Evolutionary conservation across 2,797 vertebrate species (phyloP), one percentile per base, ranked within the genome.

Genomic region (Alfaro cultratus): DNA sequence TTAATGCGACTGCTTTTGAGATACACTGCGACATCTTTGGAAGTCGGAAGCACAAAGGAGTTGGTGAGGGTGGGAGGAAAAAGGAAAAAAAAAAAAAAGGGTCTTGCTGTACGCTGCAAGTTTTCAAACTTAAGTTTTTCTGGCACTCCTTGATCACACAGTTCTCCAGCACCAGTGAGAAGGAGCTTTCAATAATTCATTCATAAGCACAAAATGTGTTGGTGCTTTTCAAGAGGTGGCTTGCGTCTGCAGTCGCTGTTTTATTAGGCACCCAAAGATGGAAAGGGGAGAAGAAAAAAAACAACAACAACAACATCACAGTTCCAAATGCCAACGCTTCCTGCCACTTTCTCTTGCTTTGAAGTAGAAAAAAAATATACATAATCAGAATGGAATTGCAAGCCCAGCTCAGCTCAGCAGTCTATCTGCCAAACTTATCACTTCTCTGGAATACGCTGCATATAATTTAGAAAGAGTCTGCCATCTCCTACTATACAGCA

Each of bases 151-250:
- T 91, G 88, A 92, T 91, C 86, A 87, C 43, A 62, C 80, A 78
- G 67, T 86, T 85, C 74, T 83, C 46, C 64, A 13, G 83, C 79
- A 76, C 76, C 80, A 75, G 71, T 62, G 76, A 79, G 75, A 87
- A 71, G n/a, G 62, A 78, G 86, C 75, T 49, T 89, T 94, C 81
- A 89, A 92, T 93, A 91, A 92, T 91, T 89, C 79, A 93, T 90
- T 83, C 34, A 3, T n/a, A 82, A 57, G 79, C 85, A 85, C 71
- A 86, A 83, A 86, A 76, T 75, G 75, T 76, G 77, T 64, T 43
- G 68, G 73, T n/a, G 41, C 72, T 85, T 45, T 83, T 85, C 41
- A 86, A 83, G 80, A 62, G 45, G 51, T 36, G 75, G 77, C 83
- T 77, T 76, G 47, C 73, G 57, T 90, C 67, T 82, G 79, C 77